Evolutionary conservation across 2,113 vertebrate species (phyloP), one percentile per base, ranked within the genome.

Genomic region (Apodemus speciosus): DNA sequence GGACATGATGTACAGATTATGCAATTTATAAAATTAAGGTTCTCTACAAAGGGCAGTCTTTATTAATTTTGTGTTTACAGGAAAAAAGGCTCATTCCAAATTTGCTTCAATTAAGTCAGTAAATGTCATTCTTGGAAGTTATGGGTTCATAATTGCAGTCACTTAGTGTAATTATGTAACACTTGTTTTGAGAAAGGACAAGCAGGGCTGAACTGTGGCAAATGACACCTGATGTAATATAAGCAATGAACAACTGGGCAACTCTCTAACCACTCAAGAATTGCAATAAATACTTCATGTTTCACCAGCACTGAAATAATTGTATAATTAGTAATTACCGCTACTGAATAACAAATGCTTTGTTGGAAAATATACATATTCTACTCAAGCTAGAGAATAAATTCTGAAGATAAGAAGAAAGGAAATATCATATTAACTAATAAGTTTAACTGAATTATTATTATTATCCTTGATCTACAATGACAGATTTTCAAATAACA

Each of bases 101-200:
- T 77, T 89, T 90, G 76, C 11, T 95, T 94, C 62, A 85, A 89
- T 95, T 88, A 94, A 81, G 64, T 96, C 88, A 91, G 62, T 91
- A 96, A 95, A 95, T 90, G 84, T 85, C 91, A 88, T 56, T 95
- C 90, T 93, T 89, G 30, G 93, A 94, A 96, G 76, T 89, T 93
- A 94, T 86, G 51, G 56, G 9, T 89, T 95, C 49, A 27, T 95
- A 93, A 95, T 96, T 95, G 32, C 46, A 95, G 35, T 90, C 87
- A 92, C 90, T 95, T 93, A 96, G 35, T 77, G 15, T 92, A 94
- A 96, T 94, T 89, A 94, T 56, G 60, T 81, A 85, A 80, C 60
- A 60, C 64, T 95, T 93, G 77, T 51, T 89, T 93, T 91, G 75
- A 91, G 46, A 95, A 95, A 89, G 77, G 91, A 95, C 87, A 90